Base-by-base conservation (phyloP, 2,888 invertebrate genomes). In the Schizotus pectinicornis region DNA sequence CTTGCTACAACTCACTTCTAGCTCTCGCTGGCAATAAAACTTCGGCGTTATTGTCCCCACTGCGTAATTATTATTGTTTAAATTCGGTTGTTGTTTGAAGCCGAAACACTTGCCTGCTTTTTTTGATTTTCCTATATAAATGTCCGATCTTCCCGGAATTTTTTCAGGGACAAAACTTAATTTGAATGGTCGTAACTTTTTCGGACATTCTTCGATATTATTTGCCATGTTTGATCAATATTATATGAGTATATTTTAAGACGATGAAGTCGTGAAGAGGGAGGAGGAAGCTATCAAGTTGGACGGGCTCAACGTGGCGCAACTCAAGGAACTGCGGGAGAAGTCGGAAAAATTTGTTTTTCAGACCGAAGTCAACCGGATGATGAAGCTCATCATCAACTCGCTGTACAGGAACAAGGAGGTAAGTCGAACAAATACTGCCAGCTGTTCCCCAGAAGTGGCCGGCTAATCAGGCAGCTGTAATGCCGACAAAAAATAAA, bases 341-440 rank as follows among this genome's bases (percentile, higher is more conserved):
- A 91, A 90, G 75, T 89, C 97, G 0, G 91, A 94, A 77, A 94
- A 92, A 78, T 91, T 88, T 77, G 86, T 88, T 22, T 98, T 98
- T 84, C 95, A 99, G 83, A 97, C 99, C 0, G 99, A 99, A 83
- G 99, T 99, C 37, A 97, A 97, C 82, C 91, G 98, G 56, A 98
- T 99, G 97, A 99, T 99, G 99, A 99, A 99, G 81, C 87, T 99
- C 58, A 99, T 99, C 80, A 99, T 99, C 78, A 99, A 99, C 83
- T 99, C 99, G 6, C 84, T 99, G 6, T 99, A 99, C 82, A 88
- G 96, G 72, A 99, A 99, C 81, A 99, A 99, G 82, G 99, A 99
- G 84, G 92, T 90, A 74, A 68, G 74, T 66, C 3, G 33, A 22
- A 3, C 22, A 5, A 22, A 22, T 22, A 22, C 5, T 22, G 22